phyloP scores from a whole-genome alignment of 1,140 invertebrate genomes.

The Apocrypta bakeri region DNA sequence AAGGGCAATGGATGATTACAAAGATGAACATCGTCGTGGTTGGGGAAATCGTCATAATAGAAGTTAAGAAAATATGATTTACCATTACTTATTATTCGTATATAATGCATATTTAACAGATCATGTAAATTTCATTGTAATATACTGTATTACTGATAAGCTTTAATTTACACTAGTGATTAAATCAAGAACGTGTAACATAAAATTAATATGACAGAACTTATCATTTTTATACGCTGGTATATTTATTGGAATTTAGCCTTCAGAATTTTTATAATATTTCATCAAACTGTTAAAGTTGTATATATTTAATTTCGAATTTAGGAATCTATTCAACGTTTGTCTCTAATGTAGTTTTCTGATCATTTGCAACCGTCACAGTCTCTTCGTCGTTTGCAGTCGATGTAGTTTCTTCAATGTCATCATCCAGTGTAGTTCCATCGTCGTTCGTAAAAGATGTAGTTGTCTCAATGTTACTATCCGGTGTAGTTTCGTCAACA shows the following conservation, averaged over 20 bases:
- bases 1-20: constrained; percentile 92
- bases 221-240: neutral
- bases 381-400: too few species aligned
- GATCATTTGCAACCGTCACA: too few species aligned
- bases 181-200: neutral
- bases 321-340: too few species aligned
- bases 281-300: neutral
- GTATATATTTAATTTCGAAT: too few species aligned
- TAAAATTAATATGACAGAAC: neutral
- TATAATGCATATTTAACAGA: neutral
- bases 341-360: too few species aligned
- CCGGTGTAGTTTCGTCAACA: too few species aligned
- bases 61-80: constrained; percentile 76
- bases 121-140: neutral
- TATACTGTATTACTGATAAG: neutral
- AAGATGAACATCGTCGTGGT: constrained; percentile 90
- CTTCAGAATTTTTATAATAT: too few species aligned
- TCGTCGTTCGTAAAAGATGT: too few species aligned
- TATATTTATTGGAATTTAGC: neutral
- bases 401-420: too few species aligned
- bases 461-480: too few species aligned
- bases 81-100: too few species aligned
- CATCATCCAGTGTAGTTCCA: too few species aligned
- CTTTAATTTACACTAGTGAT: neutral
- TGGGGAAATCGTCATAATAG: constrained; percentile 92